Evolutionary conservation across 1,140 invertebrate genomes (phyloP).

Genomic region (Phocides pigmalion): DNA sequence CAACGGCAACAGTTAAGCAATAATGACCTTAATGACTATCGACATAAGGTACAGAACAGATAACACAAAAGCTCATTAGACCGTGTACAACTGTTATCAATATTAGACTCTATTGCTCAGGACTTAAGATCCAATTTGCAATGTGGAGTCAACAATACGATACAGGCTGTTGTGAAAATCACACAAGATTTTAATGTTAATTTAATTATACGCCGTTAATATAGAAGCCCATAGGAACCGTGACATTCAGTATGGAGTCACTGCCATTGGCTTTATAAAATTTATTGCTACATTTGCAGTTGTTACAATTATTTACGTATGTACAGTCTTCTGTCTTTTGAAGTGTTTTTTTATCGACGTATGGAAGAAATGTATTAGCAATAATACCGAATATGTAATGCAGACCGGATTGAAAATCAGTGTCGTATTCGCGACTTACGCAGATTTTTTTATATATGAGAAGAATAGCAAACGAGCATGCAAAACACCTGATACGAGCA

Average conservation of each 20-base stretch:
- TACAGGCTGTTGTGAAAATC: conserved; percentile 24
- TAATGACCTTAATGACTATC: conserved; percentile 4
- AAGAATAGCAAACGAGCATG: no score
- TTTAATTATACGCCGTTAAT: conserved; percentile 34
- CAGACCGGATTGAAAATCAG: no score
- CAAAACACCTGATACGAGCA: no score
- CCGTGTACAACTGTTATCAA: neutral
- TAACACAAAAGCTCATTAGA: neutral
- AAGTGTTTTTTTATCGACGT: no score
- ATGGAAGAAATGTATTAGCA: no score
- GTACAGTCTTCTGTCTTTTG: no score
- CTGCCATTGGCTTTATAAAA: conserved; percentile 13
- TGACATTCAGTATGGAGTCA: conserved; percentile 21
- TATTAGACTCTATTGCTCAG: neutral
- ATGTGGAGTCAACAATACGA: neutral
- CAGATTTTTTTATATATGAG: no score
- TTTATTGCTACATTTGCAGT: neutral
- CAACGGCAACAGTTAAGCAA: conserved; percentile 11
- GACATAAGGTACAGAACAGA: conserved; percentile 1
- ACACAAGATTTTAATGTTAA: conserved; percentile 33
- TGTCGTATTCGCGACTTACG: no score
- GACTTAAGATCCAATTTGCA: conserved; percentile 5
- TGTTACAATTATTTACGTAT: neutral
- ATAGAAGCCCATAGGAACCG: conserved; percentile 24
- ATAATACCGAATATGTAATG: no score